Conservation (phyloP, 2,888 invertebrate species). For the Formica aserva region DNA sequence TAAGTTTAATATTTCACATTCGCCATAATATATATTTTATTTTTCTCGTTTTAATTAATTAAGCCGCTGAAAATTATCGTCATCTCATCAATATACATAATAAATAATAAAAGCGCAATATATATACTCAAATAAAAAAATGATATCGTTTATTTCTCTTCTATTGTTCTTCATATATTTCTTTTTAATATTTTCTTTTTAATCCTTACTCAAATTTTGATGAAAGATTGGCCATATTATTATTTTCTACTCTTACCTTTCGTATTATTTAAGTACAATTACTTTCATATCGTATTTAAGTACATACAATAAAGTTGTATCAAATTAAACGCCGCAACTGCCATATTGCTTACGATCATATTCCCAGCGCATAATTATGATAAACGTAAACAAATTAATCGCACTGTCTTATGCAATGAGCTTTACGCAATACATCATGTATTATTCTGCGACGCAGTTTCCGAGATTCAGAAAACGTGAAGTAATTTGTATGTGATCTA, state of each 20-base stretch:
- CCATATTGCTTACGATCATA: background rate
- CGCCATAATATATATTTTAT: background rate
- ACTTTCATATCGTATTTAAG: background rate
- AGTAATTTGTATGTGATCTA: background rate
- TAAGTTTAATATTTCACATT: background rate
- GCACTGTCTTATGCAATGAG: background rate
- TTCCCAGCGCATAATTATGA: slow-evolving; percentile 9
- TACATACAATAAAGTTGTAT: background rate
- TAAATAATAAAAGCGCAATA: too few species aligned
- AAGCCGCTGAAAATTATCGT: background rate
- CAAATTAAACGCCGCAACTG: background rate
- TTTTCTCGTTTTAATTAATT: background rate
- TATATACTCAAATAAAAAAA: too few species aligned
- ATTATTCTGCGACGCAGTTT: background rate
- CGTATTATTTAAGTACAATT: background rate
- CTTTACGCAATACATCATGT: slow-evolving; percentile 23
- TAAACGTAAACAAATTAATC: slow-evolving; percentile 45
- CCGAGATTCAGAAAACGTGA: slow-evolving; percentile 6
- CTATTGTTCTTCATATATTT: too few species aligned
- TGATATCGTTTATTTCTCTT: too few species aligned
- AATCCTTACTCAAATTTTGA: too few species aligned
- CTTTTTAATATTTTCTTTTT: too few species aligned
- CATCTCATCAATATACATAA: background rate
- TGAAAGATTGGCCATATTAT: too few species aligned
- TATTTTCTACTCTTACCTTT: background rate